Evolutionary conservation across 2,797 vertebrate genomes (phyloP).

Genomic region (Euphonia xanthogaster): DNA sequence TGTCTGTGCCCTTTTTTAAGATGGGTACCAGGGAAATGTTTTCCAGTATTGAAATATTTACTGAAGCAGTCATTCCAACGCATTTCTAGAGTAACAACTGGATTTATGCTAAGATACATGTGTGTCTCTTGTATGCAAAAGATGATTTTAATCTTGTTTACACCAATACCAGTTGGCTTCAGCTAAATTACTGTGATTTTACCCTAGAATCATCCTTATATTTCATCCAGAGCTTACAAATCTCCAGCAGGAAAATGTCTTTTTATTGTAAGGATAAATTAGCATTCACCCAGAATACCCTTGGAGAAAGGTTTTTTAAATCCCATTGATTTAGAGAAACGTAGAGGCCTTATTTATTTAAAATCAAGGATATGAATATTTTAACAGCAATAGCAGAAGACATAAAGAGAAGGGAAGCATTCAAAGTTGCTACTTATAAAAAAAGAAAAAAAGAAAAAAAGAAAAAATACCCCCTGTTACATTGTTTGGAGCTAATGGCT

Average conservation of each 20-base stretch:
- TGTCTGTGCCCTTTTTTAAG: not conserved
- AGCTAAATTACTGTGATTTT: not conserved
- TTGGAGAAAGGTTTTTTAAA: not conserved
- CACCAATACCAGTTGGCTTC: not conserved
- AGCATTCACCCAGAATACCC: constrained; percentile 12
- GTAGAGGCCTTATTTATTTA: constrained; percentile 17
- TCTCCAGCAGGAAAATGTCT: constrained; percentile 16
- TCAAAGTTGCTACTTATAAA: not conserved
- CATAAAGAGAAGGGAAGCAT: not conserved
- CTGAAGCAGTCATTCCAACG: constrained; percentile 22
- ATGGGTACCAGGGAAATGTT: not conserved
- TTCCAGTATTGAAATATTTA: not conserved
- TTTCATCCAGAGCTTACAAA: constrained; percentile 58
- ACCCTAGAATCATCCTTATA: constrained; percentile 18
- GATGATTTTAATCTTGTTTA: not conserved
- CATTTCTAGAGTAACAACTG: not conserved
- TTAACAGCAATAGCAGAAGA: not conserved
- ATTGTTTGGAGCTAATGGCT: not conserved
- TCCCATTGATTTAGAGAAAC: constrained; percentile 24
- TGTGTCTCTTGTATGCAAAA: not conserved
- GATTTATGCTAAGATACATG: not conserved
- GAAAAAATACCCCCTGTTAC: not conserved
- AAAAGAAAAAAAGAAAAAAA: not conserved
- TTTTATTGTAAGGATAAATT: constrained; percentile 50
- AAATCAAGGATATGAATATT: constrained; percentile 47